Base-by-base conservation (phyloP, 2,888 invertebrate genomes). In the Callosobruchus maculatus region DNA sequence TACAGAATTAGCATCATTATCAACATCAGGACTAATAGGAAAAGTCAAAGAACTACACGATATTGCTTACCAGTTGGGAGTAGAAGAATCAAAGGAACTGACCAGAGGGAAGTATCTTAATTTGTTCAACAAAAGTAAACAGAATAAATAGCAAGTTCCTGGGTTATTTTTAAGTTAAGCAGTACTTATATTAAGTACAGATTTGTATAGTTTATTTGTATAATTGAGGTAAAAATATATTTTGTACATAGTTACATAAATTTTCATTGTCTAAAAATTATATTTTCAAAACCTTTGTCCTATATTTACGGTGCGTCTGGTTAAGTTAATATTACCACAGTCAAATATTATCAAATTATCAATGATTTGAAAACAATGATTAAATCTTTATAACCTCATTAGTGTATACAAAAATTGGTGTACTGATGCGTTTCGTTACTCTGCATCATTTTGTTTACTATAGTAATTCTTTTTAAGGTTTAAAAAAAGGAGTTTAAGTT, bases 61-160 rank as follows among this genome's bases (percentile, higher is more conserved):
- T 84, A 90, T 95, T 76, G 97, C 98, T 0, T 99, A 98, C 86
- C 95, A 97, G 83, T 88, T 99, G 31, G 98, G 98, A 2, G 89
- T 97, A 20, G 97, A 97, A 85, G 98, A 99, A 88, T 94, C 97
- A 0, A 96, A 96, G 86, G 98, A 98, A 89, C 96, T 98, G 94
- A 97, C 97, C 0, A 89, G 98, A 81, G 98, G 97, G 68, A 97
- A 97, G 88, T 96, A 97, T 87, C 90, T 98, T 78, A 96, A 97
- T 85, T 95, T 98, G 84, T 95, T 94, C 83, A 89, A 83, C 73
- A 84, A 73, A 70, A 79, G 79, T 67, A 78, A 78, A 73, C 77
- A 71, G 22, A 72, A 70, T 67, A 31, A 49, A 71, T 71, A 22
- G 22, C 1, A 68, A 9, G 13, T 9, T 20, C 1, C 7, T 68